Evolutionary conservation across 2,113 vertebrate genomes (phyloP).

Genomic region (Isurus oxyrinchus): DNA sequence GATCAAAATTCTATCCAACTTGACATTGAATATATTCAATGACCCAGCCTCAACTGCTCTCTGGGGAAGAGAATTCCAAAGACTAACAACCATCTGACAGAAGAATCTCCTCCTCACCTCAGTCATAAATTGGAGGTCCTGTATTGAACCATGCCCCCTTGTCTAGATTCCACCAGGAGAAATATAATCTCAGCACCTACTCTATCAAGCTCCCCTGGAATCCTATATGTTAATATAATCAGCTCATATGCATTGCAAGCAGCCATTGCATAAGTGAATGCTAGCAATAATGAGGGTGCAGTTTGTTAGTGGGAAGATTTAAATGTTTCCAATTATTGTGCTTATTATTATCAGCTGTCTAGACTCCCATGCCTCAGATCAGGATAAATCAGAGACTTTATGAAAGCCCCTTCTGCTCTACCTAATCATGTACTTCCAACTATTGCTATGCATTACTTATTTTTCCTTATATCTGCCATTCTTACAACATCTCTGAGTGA

Average conservation of each 20-base stretch:
- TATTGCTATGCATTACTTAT: not conserved
- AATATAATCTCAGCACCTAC: no score
- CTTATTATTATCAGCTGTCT: not conserved
- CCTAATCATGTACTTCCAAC: not conserved
- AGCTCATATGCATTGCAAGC: not conserved
- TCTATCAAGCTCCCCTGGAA: no score
- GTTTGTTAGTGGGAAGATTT: not conserved
- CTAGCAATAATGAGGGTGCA: not conserved
- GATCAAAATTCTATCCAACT: no score
- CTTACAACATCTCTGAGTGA: not conserved
- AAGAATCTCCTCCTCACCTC: no score
- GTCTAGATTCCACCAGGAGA: no score
- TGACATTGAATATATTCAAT: no score
- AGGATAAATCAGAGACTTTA: not conserved
- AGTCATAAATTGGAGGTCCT: no score
- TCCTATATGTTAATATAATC: no score
- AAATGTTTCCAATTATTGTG: not conserved
- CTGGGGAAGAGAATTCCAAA: no score
- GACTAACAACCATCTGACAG: no score
- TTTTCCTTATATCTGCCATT: not conserved
- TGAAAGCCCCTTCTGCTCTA: not conserved
- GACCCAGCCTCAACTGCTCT: no score
- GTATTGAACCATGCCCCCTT: no score
- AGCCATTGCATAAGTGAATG: not conserved
- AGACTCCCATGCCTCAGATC: not conserved